Conservation (phyloP, 2,113 vertebrate genomes). For the Semicossyphus pulcher region DNA sequence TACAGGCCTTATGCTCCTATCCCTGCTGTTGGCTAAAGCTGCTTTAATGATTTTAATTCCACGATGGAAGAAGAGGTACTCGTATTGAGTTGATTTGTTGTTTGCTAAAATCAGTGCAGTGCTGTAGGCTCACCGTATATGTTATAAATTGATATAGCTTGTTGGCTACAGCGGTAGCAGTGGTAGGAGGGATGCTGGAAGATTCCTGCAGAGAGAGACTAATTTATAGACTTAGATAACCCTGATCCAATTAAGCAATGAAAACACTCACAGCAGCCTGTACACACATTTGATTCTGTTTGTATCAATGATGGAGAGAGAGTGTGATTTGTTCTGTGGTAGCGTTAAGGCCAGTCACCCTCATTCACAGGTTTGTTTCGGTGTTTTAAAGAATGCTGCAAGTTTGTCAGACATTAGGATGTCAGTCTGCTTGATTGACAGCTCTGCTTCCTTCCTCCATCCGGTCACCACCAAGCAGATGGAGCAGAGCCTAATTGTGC, state of each 20-base stretch:
- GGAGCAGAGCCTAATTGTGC: slow-evolving; percentile 55
- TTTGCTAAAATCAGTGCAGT: too few relatives aligned
- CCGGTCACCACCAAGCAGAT: slow-evolving; percentile 48
- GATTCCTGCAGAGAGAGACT: slow-evolving; percentile 50
- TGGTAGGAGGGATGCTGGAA: slow-evolving; percentile 27
- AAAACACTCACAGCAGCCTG: slow-evolving; percentile 47
- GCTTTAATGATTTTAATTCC: background rate
- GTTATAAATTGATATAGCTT: slow-evolving; percentile 7
- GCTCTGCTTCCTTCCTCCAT: slow-evolving; percentile 15
- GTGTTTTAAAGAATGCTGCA: slow-evolving; percentile 47
- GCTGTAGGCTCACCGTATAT: too few relatives aligned
- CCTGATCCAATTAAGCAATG: slow-evolving; percentile 67
- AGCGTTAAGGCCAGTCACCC: too few relatives aligned
- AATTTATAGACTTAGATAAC: slow-evolving; percentile 61
- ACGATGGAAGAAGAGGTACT: slow-evolving; percentile 1
- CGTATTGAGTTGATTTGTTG: slow-evolving; percentile 9
- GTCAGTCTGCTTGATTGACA: slow-evolving; percentile 70
- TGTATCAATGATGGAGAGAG: slow-evolving; percentile 16
- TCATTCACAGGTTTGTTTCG: slow-evolving; percentile 32
- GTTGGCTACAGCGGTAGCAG: slow-evolving; percentile 4
- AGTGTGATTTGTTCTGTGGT: background rate
- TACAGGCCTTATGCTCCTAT: too few relatives aligned
- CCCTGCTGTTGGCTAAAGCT: too few relatives aligned
- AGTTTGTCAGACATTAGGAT: slow-evolving; percentile 20
- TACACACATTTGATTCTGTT: slow-evolving; percentile 27